A percentile compares a stretch with the other conserved stretches of the same genome.
Conservation (phyloP, 2,113 vertebrate species). For the Malaclemys terrapin region DNA sequence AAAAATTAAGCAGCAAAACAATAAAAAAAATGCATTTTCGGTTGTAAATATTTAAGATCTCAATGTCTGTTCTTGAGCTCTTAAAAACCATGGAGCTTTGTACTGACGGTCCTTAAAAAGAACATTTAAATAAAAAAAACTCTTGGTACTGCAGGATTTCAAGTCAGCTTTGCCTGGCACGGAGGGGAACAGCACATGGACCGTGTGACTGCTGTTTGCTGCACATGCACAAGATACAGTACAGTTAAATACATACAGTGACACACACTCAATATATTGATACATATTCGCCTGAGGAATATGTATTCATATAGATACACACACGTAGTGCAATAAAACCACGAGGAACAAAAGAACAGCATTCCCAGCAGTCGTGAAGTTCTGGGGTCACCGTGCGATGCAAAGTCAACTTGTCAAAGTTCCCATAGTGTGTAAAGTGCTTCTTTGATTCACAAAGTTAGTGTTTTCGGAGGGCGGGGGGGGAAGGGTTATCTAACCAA, state of each 20-base stretch:
- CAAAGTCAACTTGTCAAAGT: conserved; percentile 50
- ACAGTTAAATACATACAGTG: conserved; percentile 70
- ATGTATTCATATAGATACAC: conserved; percentile 59
- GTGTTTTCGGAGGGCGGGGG: conserved; percentile 43
- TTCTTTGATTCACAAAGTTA: conserved; percentile 81
- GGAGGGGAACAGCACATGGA: conserved; percentile 56
- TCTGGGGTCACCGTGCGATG: conserved; percentile 40
- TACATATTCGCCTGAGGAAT: conserved; percentile 56
- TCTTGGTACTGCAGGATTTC: conserved; percentile 34
- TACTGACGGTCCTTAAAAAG: conserved; percentile 59
- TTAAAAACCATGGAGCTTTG: conserved; percentile 37
- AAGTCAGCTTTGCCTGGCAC: conserved; percentile 52
- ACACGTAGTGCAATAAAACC: conserved; percentile 68
- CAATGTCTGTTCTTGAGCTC: conserved; percentile 53
- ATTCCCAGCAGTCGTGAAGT: conserved; percentile 62
- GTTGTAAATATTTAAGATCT: conserved; percentile 36
- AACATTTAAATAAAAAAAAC: conserved; percentile 60
- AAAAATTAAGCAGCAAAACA: conserved; percentile 60
- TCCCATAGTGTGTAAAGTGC: conserved; percentile 81
- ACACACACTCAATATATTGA: conserved; percentile 68
- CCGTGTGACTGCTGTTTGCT: conserved; percentile 44
- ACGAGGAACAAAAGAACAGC: conserved; percentile 49
- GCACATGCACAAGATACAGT: conserved; percentile 68
- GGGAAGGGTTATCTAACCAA: conserved; percentile 10
- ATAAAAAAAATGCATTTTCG: neutral